Evolutionary conservation across 2,113 vertebrate species (phyloP).

Genomic region (Hippolais icterina): DNA sequence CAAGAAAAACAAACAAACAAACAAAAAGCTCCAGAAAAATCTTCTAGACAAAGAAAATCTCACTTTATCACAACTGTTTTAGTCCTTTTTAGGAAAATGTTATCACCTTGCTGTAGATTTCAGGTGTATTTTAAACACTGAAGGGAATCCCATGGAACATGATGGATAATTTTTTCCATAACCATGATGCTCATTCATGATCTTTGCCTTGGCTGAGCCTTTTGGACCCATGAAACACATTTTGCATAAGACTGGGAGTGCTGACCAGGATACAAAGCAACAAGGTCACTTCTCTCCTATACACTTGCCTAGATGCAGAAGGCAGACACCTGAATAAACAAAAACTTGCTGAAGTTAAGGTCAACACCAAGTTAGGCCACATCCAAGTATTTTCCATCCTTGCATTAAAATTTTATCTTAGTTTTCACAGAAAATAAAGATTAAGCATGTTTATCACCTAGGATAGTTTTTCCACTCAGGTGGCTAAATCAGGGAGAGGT

Average conservation of each 20-base stretch:
- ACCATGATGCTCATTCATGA: rapidly evolving
- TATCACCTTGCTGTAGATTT: not conserved
- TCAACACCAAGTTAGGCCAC: not conserved
- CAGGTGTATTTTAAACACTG: not conserved
- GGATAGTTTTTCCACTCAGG: not conserved
- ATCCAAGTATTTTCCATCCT: not conserved
- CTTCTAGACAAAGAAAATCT: not conserved
- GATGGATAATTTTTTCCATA: not conserved
- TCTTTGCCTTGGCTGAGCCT: not conserved
- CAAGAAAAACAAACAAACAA: not conserved
- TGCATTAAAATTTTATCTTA: not conserved
- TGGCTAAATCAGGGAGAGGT: not conserved
- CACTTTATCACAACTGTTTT: not conserved
- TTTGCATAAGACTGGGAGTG: not conserved
- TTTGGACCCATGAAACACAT: not conserved
- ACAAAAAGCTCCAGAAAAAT: not conserved
- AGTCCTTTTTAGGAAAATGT: not conserved
- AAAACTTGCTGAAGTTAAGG: not conserved
- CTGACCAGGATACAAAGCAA: not conserved
- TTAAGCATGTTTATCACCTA: not conserved
- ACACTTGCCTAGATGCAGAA: not conserved
- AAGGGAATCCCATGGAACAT: not conserved
- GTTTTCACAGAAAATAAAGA: not conserved
- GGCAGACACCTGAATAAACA: not conserved
- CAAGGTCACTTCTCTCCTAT: not conserved